A percentile compares a stretch with the other conserved stretches of the same genome.
Evolutionary conservation across 1,140 invertebrate genomes (phyloP).

Genomic region (Drosophila truncata): DNA sequence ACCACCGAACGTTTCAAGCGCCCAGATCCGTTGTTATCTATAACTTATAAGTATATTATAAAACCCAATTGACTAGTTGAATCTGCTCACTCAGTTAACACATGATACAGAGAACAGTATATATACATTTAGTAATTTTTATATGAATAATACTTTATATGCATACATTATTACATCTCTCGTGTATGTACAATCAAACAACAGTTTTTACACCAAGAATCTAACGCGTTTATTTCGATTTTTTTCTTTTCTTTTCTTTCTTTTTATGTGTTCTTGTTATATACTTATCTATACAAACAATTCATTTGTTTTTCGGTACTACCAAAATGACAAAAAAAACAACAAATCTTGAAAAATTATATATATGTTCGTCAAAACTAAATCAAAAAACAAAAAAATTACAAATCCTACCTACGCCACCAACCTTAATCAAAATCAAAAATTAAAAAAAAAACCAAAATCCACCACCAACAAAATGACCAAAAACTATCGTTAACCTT

Average conservation of each 20-base stretch:
- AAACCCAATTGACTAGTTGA: slow-evolving; percentile 45
- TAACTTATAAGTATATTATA: slow-evolving; percentile 56
- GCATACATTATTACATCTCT: slow-evolving; percentile 51
- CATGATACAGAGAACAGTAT: slow-evolving; percentile 43
- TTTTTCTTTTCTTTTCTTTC: slow-evolving; percentile 85
- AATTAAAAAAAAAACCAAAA: slow-evolving; percentile 41
- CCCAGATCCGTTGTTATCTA: slow-evolving; percentile 53
- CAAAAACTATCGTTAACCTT: slow-evolving; percentile 61
- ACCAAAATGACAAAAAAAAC: slow-evolving; percentile 57
- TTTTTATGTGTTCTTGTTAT: slow-evolving; percentile 84
- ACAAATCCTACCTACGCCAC: slow-evolving; percentile 57
- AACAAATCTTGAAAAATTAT: slow-evolving; percentile 83
- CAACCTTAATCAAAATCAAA: slow-evolving; percentile 55
- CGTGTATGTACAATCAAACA: slow-evolving; percentile 69
- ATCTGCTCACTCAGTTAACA: slow-evolving; percentile 47
- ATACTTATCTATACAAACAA: slow-evolving; percentile 71
- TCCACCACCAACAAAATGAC: slow-evolving; percentile 60
- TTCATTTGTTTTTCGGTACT: slow-evolving; percentile 81
- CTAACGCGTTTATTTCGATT: slow-evolving; percentile 86
- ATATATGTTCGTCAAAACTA: slow-evolving; percentile 85
- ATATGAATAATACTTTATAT: slow-evolving; percentile 65
- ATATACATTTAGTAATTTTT: slow-evolving; percentile 55
- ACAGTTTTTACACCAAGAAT: slow-evolving; percentile 79
- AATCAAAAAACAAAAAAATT: slow-evolving; percentile 56
- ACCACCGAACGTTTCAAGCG: slow-evolving; percentile 20